Conservation (phyloP, 2,797 vertebrate genomes). For the Lacerta agilis region DNA sequence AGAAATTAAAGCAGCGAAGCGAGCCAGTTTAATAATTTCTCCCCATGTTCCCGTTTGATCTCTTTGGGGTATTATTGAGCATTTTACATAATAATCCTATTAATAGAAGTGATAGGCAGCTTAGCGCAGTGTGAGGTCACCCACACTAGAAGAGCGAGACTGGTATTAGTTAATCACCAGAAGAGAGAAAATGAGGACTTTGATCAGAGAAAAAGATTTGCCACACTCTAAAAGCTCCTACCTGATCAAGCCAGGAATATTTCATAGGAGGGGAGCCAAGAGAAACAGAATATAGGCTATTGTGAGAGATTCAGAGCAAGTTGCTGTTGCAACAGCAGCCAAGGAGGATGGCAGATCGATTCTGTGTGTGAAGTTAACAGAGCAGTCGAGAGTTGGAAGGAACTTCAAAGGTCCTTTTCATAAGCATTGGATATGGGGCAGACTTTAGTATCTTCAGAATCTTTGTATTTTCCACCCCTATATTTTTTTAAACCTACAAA, state of each 20-base stretch:
- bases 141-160: background rate
- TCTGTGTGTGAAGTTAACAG: background rate
- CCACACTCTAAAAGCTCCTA: background rate
- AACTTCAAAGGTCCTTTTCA: no score
- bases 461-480: background rate
- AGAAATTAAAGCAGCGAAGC: slow-evolving; percentile 2
- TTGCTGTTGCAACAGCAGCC: background rate
- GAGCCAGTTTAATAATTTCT: background rate
- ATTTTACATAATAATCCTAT: slow-evolving; percentile 48
- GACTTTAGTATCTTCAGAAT: background rate
- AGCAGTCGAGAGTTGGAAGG: no score
- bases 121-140: rapidly evolving
- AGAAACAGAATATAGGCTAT: background rate
- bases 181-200: slow-evolving; percentile 5
- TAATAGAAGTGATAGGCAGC: background rate
- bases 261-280: background rate
- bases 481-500: background rate
- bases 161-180: background rate
- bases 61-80: background rate
- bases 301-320: background rate
- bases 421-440: background rate
- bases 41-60: background rate
- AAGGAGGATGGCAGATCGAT: background rate
- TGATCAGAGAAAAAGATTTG: background rate
- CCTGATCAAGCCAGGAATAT: slow-evolving; percentile 40